Evolutionary conservation across 1,140 invertebrate species (phyloP).

Genomic region (Drosophila teissieri): DNA sequence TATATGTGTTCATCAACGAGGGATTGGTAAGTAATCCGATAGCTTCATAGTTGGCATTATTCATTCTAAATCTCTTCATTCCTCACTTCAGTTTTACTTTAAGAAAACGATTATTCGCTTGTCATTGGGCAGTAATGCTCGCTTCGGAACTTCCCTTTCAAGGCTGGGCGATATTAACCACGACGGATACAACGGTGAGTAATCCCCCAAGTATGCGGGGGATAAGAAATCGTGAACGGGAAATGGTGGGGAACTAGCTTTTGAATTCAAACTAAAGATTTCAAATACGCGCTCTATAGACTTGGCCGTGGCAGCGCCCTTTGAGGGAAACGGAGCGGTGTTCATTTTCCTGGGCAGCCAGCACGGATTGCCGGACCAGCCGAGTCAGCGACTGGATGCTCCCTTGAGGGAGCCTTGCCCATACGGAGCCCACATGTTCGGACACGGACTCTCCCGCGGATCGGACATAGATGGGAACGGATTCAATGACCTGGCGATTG

Average conservation of each 20-base stretch:
- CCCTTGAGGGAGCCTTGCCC: slow-evolving; percentile 48
- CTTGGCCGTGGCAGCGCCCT: slow-evolving; percentile 89
- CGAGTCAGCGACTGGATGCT: slow-evolving; percentile 39
- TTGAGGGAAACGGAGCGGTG: slow-evolving; percentile 87
- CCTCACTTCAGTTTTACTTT: slow-evolving; percentile 61
- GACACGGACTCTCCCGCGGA: slow-evolving; percentile 88
- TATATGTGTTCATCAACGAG: slow-evolving; percentile 86
- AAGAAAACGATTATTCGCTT: slow-evolving; percentile 59
- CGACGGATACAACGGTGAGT: slow-evolving; percentile 87
- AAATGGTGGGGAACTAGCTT: no score
- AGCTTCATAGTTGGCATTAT: background rate
- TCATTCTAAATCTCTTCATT: background rate
- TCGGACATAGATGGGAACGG: slow-evolving; percentile 62
- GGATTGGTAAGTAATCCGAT: slow-evolving; percentile 82
- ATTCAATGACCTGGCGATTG: slow-evolving; percentile 88
- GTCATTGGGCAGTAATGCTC: slow-evolving; percentile 69
- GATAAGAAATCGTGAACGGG: no score
- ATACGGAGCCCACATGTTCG: slow-evolving; percentile 83
- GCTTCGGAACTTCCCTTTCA: slow-evolving; percentile 87
- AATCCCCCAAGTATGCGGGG: slow-evolving; percentile 28
- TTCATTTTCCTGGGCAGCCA: slow-evolving; percentile 88
- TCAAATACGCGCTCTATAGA: slow-evolving; percentile 79
- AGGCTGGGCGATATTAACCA: slow-evolving; percentile 88
- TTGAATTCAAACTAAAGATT: no score
- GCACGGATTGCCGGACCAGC: slow-evolving; percentile 85